phyloP scores from a whole-genome alignment of 92 coral and sea anemone species.

The Heliopora coerulea region DNA sequence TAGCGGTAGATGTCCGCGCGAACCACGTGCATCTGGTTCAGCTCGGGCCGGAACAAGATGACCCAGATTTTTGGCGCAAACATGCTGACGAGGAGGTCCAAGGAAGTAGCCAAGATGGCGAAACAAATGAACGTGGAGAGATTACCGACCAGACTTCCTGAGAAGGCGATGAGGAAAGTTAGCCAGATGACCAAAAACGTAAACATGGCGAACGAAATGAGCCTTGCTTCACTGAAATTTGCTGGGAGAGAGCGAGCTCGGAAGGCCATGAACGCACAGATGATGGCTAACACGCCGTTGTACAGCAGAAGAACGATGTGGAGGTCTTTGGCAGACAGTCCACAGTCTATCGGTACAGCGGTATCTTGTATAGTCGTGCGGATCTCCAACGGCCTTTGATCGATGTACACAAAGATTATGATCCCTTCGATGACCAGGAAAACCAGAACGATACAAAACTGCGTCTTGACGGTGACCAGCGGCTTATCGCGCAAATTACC shows the following conservation, averaged over 20 bases:
- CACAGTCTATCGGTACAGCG: conserved; percentile 78
- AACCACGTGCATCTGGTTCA: conserved; percentile 74
- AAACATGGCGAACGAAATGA: conserved; percentile 94
- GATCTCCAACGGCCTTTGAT: conserved; percentile 65
- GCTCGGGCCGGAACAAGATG: conserved; percentile 85
- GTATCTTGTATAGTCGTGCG: conserved; percentile 58
- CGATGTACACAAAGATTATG: conserved; percentile 57
- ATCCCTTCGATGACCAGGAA: conserved; percentile 47
- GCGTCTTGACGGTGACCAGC: conserved; percentile 65
- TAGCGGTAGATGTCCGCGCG: conserved; percentile 87
- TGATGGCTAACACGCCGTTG: conserved; percentile 84
- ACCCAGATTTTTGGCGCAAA: conserved; percentile 73
- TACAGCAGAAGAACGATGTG: conserved; percentile 78
- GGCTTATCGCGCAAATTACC: conserved; percentile 57
- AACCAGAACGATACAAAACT: conserved; percentile 64
- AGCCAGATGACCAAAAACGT: conserved; percentile 86
- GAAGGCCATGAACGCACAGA: conserved; percentile 82
- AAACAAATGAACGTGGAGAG: conserved; percentile 58
- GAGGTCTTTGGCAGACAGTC: conserved; percentile 66
- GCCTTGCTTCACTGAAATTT: conserved; percentile 88
- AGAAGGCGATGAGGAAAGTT: conserved; percentile 68
- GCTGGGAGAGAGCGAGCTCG: conserved; percentile 91
- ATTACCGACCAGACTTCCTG: conserved; percentile 59
- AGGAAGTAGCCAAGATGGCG: conserved; percentile 70
- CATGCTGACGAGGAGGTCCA: conserved; percentile 76